These are phyloP conservation scores for Drosophila equinoxialis DNA, from an alignment of 1,140 invertebrate genomes.

Conservation along the genomic window DNA sequence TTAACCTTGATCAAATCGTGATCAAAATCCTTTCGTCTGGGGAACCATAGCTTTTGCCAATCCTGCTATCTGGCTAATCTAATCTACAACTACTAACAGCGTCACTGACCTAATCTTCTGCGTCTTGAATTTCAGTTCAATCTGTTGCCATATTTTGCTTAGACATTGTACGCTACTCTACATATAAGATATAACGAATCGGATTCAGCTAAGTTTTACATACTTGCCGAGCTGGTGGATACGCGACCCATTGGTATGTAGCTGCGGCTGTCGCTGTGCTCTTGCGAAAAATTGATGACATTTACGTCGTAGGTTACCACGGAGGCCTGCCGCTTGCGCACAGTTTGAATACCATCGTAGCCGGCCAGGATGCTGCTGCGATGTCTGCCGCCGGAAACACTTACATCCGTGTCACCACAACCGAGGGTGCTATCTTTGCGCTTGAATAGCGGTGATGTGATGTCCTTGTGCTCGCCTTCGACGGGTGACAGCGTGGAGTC, in stretches of 20 bases:
- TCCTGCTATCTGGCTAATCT: no score
- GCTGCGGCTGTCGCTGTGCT: constrained; percentile 79
- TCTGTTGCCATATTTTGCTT: constrained; percentile 16
- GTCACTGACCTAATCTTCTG: no score
- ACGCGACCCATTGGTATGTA: constrained; percentile 81
- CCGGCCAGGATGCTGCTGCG: constrained; percentile 70
- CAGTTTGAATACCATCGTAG: constrained; percentile 72
- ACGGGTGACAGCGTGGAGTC: constrained; percentile 81
- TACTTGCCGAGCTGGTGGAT: constrained; percentile 82
- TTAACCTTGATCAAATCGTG: no score
- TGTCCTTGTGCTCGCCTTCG: constrained; percentile 67
- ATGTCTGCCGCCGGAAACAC: constrained; percentile 61
- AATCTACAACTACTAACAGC: no score
- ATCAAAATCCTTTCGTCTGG: no score
- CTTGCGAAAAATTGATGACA: constrained; percentile 82
- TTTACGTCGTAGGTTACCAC: constrained; percentile 83
- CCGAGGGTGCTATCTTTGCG: constrained; percentile 62
- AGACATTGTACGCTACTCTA: background rate
- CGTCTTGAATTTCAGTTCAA: no score
- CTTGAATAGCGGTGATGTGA: constrained; percentile 75
- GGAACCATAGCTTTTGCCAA: no score
- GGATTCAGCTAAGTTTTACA: constrained; percentile 42
- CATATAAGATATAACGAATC: background rate
- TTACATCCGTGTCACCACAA: constrained; percentile 57
- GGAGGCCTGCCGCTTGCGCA: constrained; percentile 79